Percentiles rank a stretch among this genome's conserved stretches.
phyloP scores from a whole-genome alignment of 1,140 invertebrate genomes.

The Chironomus striatipennis region DNA sequence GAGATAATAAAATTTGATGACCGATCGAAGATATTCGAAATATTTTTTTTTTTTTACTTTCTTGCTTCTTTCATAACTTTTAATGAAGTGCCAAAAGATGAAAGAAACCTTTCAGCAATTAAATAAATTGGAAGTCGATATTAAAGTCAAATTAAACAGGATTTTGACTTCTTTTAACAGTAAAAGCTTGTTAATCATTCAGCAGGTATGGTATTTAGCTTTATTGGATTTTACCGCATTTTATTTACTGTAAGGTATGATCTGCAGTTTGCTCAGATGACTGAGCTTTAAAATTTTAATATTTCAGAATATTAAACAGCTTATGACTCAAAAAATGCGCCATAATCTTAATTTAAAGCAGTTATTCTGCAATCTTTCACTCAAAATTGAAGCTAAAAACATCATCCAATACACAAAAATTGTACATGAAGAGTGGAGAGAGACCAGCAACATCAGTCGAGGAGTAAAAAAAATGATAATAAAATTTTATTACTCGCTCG shows the following conservation, averaged over 20 bases:
- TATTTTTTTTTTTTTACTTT: background rate
- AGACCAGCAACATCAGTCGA: background rate
- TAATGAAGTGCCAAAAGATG: background rate
- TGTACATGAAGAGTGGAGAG: background rate
- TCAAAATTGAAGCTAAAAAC: no score
- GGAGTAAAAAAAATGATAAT: background rate
- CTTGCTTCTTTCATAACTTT: background rate
- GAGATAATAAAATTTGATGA: background rate
- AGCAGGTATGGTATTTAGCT: background rate
- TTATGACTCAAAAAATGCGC: no score
- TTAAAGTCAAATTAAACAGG: no score
- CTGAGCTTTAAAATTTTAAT: no score
- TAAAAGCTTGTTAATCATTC: constrained; percentile 6
- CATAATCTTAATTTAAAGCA: no score
- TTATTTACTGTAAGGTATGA: background rate
- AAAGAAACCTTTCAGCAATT: no score
- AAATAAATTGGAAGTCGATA: no score
- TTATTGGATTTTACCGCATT: background rate
- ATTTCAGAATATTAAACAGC: no score
- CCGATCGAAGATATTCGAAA: background rate
- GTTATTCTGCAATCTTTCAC: no score
- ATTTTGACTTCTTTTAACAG: no score
- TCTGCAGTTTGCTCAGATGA: no score
- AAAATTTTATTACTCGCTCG: background rate
- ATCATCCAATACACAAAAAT: background rate